Percentiles rank a stretch among this genome's conserved stretches.
phyloP scores from a whole-genome alignment of 64 coral and sea anemone genomes.

The Platygyra sinensis region DNA sequence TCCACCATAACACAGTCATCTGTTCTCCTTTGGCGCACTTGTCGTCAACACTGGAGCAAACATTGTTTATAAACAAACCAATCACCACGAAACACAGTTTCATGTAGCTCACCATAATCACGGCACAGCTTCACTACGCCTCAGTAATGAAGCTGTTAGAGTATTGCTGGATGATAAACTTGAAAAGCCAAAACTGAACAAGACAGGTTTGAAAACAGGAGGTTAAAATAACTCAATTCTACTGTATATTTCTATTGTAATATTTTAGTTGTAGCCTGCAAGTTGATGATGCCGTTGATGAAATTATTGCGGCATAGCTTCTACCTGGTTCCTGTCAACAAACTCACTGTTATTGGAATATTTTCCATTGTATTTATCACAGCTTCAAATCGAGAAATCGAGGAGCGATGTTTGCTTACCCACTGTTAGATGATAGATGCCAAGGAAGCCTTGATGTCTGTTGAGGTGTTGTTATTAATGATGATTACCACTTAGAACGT shows the following conservation, averaged over 20 bases:
- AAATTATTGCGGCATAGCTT: neutral
- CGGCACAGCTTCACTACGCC: neutral
- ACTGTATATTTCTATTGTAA: too few species aligned
- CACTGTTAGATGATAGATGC: neutral
- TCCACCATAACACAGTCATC: slow-evolving; percentile 61
- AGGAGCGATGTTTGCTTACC: neutral
- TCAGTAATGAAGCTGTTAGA: neutral
- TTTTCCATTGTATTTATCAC: neutral
- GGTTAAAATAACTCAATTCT: too few species aligned
- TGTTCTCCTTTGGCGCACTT: slow-evolving; percentile 39
- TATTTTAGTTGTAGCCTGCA: neutral
- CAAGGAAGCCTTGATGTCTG: neutral
- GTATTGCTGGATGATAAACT: neutral
- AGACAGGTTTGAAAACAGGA: neutral
- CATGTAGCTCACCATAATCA: neutral
- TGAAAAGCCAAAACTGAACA: neutral
- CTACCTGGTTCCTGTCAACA: neutral
- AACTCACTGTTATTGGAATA: neutral
- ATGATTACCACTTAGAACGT: neutral
- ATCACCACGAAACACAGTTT: neutral
- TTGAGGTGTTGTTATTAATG: neutral
- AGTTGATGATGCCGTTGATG: neutral
- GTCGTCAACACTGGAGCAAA: slow-evolving; percentile 4
- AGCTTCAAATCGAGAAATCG: neutral
- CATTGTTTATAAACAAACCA: slow-evolving; percentile 27